Evolutionary conservation across 1,140 invertebrate species (phyloP).

Genomic region (Drosophila hydei): DNA sequence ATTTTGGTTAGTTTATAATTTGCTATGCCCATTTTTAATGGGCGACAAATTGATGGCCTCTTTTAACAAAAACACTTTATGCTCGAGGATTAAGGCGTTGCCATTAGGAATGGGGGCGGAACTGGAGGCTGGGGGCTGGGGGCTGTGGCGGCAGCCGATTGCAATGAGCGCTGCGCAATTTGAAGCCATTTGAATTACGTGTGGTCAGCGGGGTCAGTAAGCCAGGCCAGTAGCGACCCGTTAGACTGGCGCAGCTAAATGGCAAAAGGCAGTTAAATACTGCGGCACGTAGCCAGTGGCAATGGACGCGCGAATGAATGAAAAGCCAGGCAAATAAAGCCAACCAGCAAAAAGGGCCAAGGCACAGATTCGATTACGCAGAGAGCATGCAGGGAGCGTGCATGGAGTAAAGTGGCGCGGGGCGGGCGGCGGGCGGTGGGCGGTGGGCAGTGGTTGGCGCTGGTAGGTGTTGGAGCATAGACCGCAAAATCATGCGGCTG

Average conservation of each 20-base stretch:
- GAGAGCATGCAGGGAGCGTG: too few species aligned
- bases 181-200: conserved; percentile 52
- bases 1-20: conserved; percentile 68
- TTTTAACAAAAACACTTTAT: conserved; percentile 35
- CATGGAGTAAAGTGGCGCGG: too few species aligned
- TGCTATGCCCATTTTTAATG: conserved; percentile 42
- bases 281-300: conserved; percentile 64
- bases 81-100: conserved; percentile 1
- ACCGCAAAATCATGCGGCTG: conserved; percentile 47
- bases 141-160: conserved; percentile 13
- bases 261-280: conserved; percentile 75
- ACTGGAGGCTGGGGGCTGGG: background rate
- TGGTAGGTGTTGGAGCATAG: conserved; percentile 15
- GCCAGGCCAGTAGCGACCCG: background rate
- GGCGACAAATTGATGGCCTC: conserved; percentile 44
- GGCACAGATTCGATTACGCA: conserved; percentile 76
- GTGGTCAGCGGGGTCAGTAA: conserved; percentile 40
- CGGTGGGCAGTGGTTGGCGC: too few species aligned
- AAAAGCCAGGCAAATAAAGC: conserved; percentile 74
- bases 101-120: background rate
- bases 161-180: conserved; percentile 25
- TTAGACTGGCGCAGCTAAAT: conserved; percentile 51
- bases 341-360: conserved; percentile 41
- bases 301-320: conserved; percentile 73
- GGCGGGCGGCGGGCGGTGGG: too few species aligned